Base-by-base conservation (phyloP, 1,140 invertebrate genomes). In the Coelopa frigida region DNA sequence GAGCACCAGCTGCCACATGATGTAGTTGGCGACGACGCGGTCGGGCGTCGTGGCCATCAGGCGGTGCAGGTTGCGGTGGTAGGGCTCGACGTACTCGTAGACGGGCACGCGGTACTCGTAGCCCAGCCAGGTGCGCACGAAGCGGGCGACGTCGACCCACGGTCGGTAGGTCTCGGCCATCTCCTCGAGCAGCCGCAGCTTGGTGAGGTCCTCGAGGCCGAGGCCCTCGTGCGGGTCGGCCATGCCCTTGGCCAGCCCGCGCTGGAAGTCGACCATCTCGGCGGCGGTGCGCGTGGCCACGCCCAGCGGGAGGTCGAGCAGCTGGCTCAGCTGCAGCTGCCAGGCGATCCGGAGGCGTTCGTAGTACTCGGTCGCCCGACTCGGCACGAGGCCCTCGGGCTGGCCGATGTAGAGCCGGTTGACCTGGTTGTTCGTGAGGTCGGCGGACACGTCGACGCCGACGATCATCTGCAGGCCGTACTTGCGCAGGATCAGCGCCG, bases 21-120 rank as follows among this genome's bases (percentile, higher is more conserved):
- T 62, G 53, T 84, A 87, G 58, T 87, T 86, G 4, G 80, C 75
- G 20, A 86, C 54, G 1, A 74, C 58, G 44, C 68, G 64, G 11
- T 70, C 56, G 20, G 64, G 58, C 1, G 75, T 75, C n/a, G 54
- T 60, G 3, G 59, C 50, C 1, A 76, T 52, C 5, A 75, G 46
- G 35, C 58, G 55, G 1, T 72, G 64, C 11, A 76, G 49, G 51
- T 74, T 64, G 26, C 69, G 59, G 1, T 75, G 50, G 22, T 72
- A 72, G 5, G 61, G 48, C 12, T 55, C 51, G 12, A 63, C 63
- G 5, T 55, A 50, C 23, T 59, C 54, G 27, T 59, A 66, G 1
- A 65, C 61, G 0, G 59, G 61, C 21, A 61, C 38, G 20, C 39
- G 41, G 43, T 57, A 67, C 6, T 61, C 55, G 14, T 56, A 52